phyloP scores from a whole-genome alignment of 2,888 invertebrate species.

The Germaria angustata region DNA sequence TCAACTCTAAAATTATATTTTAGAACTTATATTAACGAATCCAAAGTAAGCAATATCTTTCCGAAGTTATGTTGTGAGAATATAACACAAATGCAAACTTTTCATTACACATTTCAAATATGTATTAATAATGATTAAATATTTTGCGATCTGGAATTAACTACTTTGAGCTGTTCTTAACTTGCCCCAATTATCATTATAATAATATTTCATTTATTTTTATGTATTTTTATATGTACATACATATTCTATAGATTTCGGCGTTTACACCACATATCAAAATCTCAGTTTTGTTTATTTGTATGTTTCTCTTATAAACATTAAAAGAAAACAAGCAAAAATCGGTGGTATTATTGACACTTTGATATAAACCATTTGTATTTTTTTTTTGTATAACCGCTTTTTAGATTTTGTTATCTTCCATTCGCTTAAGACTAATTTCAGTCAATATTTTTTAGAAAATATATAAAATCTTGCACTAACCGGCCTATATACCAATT shows the following conservation, averaged over 20 bases:
- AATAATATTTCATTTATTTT: not conserved
- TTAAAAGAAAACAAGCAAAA: not conserved
- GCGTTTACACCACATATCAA: slow-evolving; percentile 14
- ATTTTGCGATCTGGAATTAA: too few species aligned
- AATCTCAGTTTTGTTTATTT: not conserved
- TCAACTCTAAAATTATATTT: too few species aligned
- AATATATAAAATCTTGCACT: not conserved
- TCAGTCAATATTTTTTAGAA: slow-evolving; percentile 21
- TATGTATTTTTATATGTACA: not conserved
- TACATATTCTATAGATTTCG: not conserved
- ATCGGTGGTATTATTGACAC: slow-evolving; percentile 45
- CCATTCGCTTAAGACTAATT: slow-evolving; percentile 6
- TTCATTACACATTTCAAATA: too few species aligned
- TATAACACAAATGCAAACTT: too few species aligned
- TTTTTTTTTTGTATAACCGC: slow-evolving; percentile 14
- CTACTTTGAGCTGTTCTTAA: too few species aligned
- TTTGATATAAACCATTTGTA: slow-evolving; percentile 6
- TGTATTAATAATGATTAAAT: too few species aligned
- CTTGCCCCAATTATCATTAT: too few species aligned
- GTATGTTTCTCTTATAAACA: not conserved
- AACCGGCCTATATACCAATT: not conserved
- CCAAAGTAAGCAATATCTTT: too few species aligned
- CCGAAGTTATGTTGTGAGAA: too few species aligned
- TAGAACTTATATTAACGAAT: too few species aligned
- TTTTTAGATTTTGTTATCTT: not conserved